Evolutionary conservation across 2,113 vertebrate species (phyloP), one percentile per base, ranked within the genome.

Genomic region (Lepisosteus osseus): DNA sequence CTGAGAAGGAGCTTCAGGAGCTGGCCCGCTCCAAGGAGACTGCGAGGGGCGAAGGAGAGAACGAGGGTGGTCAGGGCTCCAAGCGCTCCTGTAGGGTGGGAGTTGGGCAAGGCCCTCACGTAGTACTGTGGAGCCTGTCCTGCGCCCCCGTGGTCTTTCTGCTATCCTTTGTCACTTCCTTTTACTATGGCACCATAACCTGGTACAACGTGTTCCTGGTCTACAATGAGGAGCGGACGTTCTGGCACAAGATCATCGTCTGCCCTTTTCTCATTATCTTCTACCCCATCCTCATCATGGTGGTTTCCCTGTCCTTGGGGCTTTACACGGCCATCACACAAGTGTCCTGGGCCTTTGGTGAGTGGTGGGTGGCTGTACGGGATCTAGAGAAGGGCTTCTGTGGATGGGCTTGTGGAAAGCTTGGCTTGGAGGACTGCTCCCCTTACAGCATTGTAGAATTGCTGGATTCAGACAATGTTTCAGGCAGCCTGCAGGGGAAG

Each of bases 201-300:
- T 99, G 97, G 97, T 99, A 99, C 85, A 99, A 97, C 55, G 94
- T 99, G 72, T 99, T 99, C 85, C 89, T 99, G 74, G 97, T 99
- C 66, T 99, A 98, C 88, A 99, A 99, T 0, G 97, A 99, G 86
- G 96, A 99, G 77, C 94, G 97, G 90, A 98, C 96, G 77, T 99
- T 99, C 87, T 99, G 97, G 96, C 97, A 99, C 85, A 99, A 99
- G 88, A 94, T 99, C 17, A 97, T 94, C 1, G 91, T 93, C 74
- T 99, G 97, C 73, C 97, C 97, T 17, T 95, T 96, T 78, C 91
- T 99, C 72, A 95, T 99, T 66, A 94, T 99, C 77, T 97, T 95
- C 87, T 99, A 99, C 76, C 97, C 97, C 1, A 84, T 96, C 85
- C 94, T 99, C 80, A 99, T 99, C 80, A 94, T 98, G 94, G 91